phyloP scores from a whole-genome alignment of 2,113 vertebrate species.

The Ceyx cyanopectus region DNA sequence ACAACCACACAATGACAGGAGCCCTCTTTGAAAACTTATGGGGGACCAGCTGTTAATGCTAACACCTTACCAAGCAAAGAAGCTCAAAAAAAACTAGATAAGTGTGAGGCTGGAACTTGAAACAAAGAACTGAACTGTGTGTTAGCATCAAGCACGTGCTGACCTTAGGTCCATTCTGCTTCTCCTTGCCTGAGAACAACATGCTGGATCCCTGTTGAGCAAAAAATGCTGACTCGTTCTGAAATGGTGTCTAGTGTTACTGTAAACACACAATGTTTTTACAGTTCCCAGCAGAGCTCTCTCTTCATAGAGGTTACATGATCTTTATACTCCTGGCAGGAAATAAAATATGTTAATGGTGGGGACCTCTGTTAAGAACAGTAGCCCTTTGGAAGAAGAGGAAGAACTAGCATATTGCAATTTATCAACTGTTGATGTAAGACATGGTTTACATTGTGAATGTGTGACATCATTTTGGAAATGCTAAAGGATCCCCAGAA shows the following conservation, averaged over 20 bases:
- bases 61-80: background rate
- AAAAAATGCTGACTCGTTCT: conserved; percentile 20
- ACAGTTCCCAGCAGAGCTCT: background rate
- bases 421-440: background rate
- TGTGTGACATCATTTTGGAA: background rate
- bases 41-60: background rate
- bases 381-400: background rate
- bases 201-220: background rate
- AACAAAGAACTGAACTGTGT: background rate
- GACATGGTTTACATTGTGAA: background rate
- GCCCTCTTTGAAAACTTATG: background rate
- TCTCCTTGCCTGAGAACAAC: background rate
- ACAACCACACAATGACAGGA: background rate
- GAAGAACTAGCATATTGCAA: background rate
- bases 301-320: background rate
- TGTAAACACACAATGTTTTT: background rate
- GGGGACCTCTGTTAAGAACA: background rate
- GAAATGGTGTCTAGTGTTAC: background rate
- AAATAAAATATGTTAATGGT: background rate
- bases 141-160: background rate
- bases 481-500: background rate
- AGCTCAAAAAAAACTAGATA: background rate
- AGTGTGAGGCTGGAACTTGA: background rate
- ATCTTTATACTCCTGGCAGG: background rate
- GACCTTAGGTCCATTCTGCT: background rate